Evolutionary conservation across 1,140 invertebrate species (phyloP).

Genomic region (Phthorimaea operculella): DNA sequence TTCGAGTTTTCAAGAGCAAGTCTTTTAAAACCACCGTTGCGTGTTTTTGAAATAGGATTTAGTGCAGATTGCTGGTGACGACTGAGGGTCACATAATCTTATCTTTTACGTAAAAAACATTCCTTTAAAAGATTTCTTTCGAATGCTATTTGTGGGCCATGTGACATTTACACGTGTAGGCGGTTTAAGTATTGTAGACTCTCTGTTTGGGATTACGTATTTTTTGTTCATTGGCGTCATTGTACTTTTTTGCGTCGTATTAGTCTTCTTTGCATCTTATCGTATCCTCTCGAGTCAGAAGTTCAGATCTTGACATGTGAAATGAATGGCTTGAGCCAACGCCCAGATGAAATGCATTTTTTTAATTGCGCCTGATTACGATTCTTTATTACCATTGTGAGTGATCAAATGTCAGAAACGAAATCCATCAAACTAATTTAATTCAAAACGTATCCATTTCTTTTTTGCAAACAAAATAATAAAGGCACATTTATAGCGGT

Average conservation of each 20-base stretch:
- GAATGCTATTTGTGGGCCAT: conserved; percentile 48
- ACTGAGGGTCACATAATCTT: conserved; percentile 42
- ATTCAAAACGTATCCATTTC: conserved; percentile 60
- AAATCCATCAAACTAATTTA: conserved; percentile 60
- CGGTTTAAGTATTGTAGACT: conserved; percentile 10
- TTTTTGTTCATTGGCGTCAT: neutral
- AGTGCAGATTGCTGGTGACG: conserved; percentile 39
- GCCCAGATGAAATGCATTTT: neutral
- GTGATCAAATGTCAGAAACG: conserved; percentile 8
- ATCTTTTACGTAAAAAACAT: conserved; percentile 39
- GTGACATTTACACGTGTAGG: conserved; percentile 20
- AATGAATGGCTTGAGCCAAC: too few species aligned
- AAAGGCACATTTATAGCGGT: conserved; percentile 61
- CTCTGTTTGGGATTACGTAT: neutral
- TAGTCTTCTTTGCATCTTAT: neutral
- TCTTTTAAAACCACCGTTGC: conserved; percentile 58
- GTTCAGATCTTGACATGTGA: too few species aligned
- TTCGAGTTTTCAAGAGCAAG: conserved; percentile 36
- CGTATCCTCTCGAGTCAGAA: too few species aligned
- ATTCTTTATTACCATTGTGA: neutral
- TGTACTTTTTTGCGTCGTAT: neutral
- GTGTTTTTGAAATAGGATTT: conserved; percentile 62
- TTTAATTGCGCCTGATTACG: neutral
- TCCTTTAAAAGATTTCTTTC: conserved; percentile 37
- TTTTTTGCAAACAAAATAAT: conserved; percentile 62